Conservation (phyloP, 2,113 vertebrate species). For the Embiotoca jacksoni region DNA sequence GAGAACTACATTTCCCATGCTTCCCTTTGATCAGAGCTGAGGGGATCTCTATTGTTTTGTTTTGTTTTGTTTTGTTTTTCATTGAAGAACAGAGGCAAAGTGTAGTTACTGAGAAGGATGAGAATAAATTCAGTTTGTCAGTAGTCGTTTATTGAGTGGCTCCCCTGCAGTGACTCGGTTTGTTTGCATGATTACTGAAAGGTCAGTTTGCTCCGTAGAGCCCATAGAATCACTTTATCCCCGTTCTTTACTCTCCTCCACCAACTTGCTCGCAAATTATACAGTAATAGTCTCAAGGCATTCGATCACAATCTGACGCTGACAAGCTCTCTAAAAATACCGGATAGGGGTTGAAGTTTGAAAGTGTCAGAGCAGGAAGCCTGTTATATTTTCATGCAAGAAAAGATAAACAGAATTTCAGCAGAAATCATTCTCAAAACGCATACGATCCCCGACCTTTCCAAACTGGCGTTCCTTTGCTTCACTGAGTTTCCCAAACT, state of each 20-base stretch:
- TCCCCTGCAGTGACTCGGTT: constrained; percentile 63
- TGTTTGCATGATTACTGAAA: constrained; percentile 81
- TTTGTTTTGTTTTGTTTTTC: constrained; percentile 28
- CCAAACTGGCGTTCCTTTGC: constrained; percentile 61
- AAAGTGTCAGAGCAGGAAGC: constrained; percentile 38
- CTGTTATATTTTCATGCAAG: constrained; percentile 53
- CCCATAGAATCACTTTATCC: constrained; percentile 64
- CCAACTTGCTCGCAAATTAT: constrained; percentile 62
- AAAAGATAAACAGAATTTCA: constrained; percentile 48
- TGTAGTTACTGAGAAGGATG: constrained; percentile 39
- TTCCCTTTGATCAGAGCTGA: constrained; percentile 75
- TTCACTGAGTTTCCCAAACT: constrained; percentile 65
- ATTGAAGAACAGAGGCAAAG: constrained; percentile 39
- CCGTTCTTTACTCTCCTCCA: constrained; percentile 46
- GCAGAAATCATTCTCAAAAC: constrained; percentile 34
- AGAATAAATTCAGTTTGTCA: constrained; percentile 71
- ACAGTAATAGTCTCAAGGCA: constrained; percentile 57
- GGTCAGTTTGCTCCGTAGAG: constrained; percentile 72
- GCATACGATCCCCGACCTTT: constrained; percentile 48
- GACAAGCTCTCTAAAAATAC: constrained; percentile 58
- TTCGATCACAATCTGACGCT: constrained; percentile 54
- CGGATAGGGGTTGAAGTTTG: constrained; percentile 26
- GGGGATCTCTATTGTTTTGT: constrained; percentile 48
- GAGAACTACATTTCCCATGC: constrained; percentile 82
- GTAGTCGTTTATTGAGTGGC: constrained; percentile 60